Evolutionary conservation across 35 echinoderm and acorn worm genomes (phyloP), one percentile per base, ranked within the genome.

Genomic region (Anneissia japonica): DNA sequence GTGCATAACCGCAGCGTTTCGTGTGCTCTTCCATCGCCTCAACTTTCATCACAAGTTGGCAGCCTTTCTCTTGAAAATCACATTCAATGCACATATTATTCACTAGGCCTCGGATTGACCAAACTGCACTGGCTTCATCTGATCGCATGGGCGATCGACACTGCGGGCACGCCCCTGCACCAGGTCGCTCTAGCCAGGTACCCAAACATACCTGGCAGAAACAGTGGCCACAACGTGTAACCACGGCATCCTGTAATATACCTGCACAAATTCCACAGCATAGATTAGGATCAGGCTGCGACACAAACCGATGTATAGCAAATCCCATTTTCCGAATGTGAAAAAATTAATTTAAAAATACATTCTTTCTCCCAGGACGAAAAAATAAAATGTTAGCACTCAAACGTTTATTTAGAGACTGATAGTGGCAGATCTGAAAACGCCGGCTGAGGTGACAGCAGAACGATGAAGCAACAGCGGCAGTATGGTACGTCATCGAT

Each of bases 181-280:
- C 37, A 56, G 95, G 87, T 64, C 96, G 82, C 31, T 86, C 72
- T 46, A 99, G 86, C 96, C 96, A 99, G 4, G 92, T 92, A 40
- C 90, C 81, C 6, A 99, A 85, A 82, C 96, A 99, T 0, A 35
- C 9, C 32, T 88, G 73, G 83, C 96, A 99, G 74, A 99, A 99
- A 6, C 89, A 81, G 82, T 99, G 96, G 7, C 96, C 96, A 77
- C 96, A 99, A 1, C 75, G 74, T 9, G 92, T 92, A 26, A 93
- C 56, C 23, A 99, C 96, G 4, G 92, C 96, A 30, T 90, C 92
- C 40, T 91, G 41, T 6, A 92, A 87, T 17, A 99, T 89, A 10
- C 87, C 84, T 31, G 82, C 84, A 72, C 96, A 99, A 29, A 99
- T 99, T 14, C 96, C 96, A 81, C 96, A 99, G 0, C 91, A 79